Percentiles rank a stretch among this genome's conserved stretches.
These are phyloP conservation scores for Vicugna pacos DNA, from an alignment of 2,113 vertebrate species.

Conservation along the genomic window DNA sequence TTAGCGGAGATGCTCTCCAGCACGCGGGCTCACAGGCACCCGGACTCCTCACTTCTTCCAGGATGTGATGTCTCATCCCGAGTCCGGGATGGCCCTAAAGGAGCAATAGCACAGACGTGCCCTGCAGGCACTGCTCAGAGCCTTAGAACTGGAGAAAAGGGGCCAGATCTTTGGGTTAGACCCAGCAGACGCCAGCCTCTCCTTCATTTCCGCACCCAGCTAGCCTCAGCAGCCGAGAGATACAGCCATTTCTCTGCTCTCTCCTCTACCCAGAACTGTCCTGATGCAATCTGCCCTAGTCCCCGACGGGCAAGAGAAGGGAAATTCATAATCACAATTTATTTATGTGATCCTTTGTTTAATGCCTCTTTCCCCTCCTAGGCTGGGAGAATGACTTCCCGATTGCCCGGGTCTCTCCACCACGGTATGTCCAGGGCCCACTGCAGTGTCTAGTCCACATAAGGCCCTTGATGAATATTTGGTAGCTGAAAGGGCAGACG, in stretches of 20 bases:
- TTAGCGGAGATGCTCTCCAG: background rate
- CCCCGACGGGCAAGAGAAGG: background rate
- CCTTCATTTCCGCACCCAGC: background rate
- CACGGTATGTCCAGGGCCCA: background rate
- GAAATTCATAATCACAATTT: slow-evolving; percentile 26
- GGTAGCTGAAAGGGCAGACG: background rate
- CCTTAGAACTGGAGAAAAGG: background rate
- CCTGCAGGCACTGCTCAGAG: background rate
- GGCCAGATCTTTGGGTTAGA: background rate
- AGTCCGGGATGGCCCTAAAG: background rate
- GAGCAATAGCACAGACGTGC: background rate
- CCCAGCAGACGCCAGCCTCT: background rate
- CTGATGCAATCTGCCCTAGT: background rate
- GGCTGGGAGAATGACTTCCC: slow-evolving; percentile 1
- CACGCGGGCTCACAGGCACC: background rate
- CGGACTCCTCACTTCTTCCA: background rate
- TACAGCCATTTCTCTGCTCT: background rate
- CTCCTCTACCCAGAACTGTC: background rate
- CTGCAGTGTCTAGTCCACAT: background rate
- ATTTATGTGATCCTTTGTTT: slow-evolving; percentile 56
- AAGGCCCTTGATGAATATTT: background rate
- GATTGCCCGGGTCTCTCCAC: background rate
- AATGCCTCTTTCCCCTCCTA: slow-evolving; percentile 12
- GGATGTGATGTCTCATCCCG: background rate
- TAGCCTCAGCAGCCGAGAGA: background rate